Percentiles rank a stretch among this genome's conserved stretches.
Evolutionary conservation across 2,113 vertebrate species (phyloP).

Genomic region (Rhabdornis inornatus): DNA sequence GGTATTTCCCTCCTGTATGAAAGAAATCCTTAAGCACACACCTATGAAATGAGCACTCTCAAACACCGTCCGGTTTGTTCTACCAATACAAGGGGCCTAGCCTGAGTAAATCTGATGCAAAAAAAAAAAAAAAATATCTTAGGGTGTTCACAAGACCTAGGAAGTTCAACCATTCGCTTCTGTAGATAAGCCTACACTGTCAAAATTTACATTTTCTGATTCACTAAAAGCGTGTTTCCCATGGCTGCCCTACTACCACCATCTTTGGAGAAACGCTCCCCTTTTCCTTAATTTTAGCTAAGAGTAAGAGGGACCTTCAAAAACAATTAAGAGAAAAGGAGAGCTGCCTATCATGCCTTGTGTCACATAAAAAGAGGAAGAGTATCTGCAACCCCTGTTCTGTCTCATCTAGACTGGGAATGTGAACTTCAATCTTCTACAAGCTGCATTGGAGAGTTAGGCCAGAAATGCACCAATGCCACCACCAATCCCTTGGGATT

Average conservation of each 20-base stretch:
- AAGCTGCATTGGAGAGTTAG: not conserved
- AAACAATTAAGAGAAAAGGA: not conserved
- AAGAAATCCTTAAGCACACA: not conserved
- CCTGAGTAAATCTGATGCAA: not conserved
- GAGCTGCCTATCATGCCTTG: not conserved
- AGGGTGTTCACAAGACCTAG: not conserved
- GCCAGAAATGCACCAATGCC: not conserved
- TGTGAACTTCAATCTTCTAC: not conserved
- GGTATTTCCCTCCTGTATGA: not conserved
- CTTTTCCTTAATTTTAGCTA: not conserved
- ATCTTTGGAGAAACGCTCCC: not conserved
- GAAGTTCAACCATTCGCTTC: not conserved
- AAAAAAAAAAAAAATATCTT: not conserved
- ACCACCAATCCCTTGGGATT: not conserved
- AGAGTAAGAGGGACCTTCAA: not conserved
- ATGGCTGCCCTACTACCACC: no score
- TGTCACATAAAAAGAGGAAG: not conserved
- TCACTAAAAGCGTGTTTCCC: not conserved
- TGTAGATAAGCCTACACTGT: not conserved
- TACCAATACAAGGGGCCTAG: not conserved
- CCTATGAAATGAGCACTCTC: not conserved
- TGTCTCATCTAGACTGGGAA: not conserved
- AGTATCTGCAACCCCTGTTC: not conserved
- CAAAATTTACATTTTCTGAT: not conserved
- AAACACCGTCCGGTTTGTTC: fast-evolving